Percentiles rank a stretch among this genome's conserved stretches.
phyloP scores from a whole-genome alignment of 2,113 vertebrate genomes.

The Lagopus leucura region DNA sequence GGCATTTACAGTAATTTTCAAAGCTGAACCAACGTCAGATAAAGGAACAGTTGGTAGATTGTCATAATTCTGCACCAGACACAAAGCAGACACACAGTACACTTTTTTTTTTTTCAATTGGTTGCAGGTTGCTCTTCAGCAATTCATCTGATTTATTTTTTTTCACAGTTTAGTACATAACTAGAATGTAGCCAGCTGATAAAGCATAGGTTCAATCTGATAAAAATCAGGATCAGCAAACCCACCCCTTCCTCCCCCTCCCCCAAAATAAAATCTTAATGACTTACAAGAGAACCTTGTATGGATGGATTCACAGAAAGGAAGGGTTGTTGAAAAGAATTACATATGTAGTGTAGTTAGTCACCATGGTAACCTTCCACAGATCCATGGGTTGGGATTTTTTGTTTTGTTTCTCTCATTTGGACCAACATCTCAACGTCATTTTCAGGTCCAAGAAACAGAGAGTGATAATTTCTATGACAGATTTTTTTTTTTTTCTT shows the following conservation, averaged over 20 bases:
- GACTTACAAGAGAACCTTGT: conserved; percentile 92
- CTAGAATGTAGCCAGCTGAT: conserved; percentile 80
- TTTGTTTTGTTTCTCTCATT: conserved; percentile 80
- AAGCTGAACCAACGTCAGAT: conserved; percentile 87
- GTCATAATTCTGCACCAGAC: conserved; percentile 94
- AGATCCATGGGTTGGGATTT: conserved; percentile 84
- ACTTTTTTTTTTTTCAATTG: conserved; percentile 57
- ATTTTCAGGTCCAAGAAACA: conserved; percentile 82
- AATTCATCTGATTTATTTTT: conserved; percentile 80
- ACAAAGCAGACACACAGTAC: conserved; percentile 89
- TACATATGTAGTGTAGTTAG: conserved; percentile 90
- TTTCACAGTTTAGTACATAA: conserved; percentile 90
- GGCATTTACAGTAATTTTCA: conserved; percentile 96
- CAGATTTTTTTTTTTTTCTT: conserved; percentile 37
- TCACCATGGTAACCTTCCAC: conserved; percentile 88
- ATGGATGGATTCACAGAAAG: conserved; percentile 74
- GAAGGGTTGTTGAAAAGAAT: conserved; percentile 89
- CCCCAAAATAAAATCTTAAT: conserved; percentile 81
- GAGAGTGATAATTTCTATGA: conserved; percentile 71
- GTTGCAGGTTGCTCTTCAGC: conserved; percentile 82
- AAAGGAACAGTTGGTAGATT: conserved; percentile 96
- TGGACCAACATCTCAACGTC: conserved; percentile 76
- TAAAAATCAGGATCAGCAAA: conserved; percentile 63
- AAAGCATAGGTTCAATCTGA: conserved; percentile 61
- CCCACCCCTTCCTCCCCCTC: conserved; percentile 64